Conservation (phyloP, 2,888 invertebrate species). For the Choristoneura rosaceana region DNA sequence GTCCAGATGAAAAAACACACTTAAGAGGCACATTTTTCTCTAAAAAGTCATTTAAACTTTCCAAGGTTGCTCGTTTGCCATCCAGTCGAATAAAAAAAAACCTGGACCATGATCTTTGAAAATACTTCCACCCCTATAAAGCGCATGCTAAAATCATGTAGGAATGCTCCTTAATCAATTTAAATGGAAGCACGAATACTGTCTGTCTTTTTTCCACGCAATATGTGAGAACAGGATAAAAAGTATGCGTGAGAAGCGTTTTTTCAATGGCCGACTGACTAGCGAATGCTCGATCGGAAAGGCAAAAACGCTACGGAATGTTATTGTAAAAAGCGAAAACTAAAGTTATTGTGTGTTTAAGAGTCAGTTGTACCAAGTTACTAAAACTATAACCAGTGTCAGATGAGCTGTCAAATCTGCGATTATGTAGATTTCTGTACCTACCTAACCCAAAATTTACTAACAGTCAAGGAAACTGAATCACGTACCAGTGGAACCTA, state of each 20-base stretch:
- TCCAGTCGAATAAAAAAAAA: too few relatives aligned
- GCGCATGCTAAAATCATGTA: conserved; percentile 6
- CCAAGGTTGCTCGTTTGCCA: too few relatives aligned
- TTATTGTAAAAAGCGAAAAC: conserved; percentile 31
- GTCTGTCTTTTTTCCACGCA: background rate
- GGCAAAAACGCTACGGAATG: conserved; percentile 35
- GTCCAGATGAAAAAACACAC: too few relatives aligned
- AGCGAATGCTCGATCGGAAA: conserved; percentile 37
- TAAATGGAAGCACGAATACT: conserved; percentile 2
- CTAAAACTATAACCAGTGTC: too few relatives aligned
- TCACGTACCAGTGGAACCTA: too few relatives aligned
- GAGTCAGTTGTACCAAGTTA: too few relatives aligned
- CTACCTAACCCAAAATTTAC: too few relatives aligned
- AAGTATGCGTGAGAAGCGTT: conserved; percentile 31
- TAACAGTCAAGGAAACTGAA: too few relatives aligned
- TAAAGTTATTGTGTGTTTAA: background rate
- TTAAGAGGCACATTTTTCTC: background rate
- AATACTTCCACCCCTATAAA: background rate
- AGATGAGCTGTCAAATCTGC: too few relatives aligned
- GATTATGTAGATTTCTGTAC: too few relatives aligned
- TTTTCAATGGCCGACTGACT: conserved; percentile 36
- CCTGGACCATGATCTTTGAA: background rate
- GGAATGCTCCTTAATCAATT: conserved; percentile 16
- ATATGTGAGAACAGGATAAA: conserved; percentile 32
- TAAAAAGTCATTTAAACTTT: background rate